These are phyloP conservation scores for Lepeophtheirus nordmannii DNA, from an alignment of 2,888 invertebrate species.

Conservation along the genomic window DNA sequence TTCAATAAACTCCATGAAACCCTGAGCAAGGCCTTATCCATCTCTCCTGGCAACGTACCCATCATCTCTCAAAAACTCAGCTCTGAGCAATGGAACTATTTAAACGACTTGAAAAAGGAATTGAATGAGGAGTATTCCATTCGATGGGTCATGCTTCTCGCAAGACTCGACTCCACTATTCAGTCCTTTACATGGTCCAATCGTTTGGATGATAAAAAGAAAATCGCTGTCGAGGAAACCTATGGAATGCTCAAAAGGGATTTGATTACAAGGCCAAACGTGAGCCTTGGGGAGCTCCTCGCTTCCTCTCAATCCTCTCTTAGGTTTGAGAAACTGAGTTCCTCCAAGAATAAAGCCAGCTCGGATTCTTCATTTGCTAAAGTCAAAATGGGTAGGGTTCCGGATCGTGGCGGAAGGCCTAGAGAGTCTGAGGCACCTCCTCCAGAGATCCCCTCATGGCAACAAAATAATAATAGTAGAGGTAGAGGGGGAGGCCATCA, in stretches of 20 bases:
- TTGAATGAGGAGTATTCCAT: slow-evolving; percentile 4
- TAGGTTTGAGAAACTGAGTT: background rate
- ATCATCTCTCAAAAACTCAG: slow-evolving; percentile 1
- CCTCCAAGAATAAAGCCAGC: background rate
- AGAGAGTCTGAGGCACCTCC: slow-evolving; percentile 79
- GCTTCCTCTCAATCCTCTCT: background rate
- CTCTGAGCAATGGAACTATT: background rate
- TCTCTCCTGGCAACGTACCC: background rate
- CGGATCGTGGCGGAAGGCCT: slow-evolving; percentile 83
- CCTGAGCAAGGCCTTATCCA: background rate
- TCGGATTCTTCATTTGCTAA: slow-evolving; percentile 3
- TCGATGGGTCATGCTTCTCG: slow-evolving; percentile 2
- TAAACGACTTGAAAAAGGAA: background rate
- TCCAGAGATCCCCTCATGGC: slow-evolving; percentile 93
- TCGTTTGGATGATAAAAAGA: slow-evolving; percentile 3
- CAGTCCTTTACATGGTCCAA: slow-evolving; percentile 17
- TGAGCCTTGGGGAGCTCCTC: slow-evolving; percentile 1
- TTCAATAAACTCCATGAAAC: background rate
- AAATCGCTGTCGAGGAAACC: background rate
- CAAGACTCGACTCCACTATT: slow-evolving; percentile 17
- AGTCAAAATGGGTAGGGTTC: slow-evolving; percentile 46
- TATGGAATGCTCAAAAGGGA: background rate
- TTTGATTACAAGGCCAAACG: background rate
- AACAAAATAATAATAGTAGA: slow-evolving; percentile 40
- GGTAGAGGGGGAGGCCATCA: too few relatives aligned